Conservation (phyloP, 1,140 invertebrate species). For the Pachyrhynchus sulphureomaculatus region DNA sequence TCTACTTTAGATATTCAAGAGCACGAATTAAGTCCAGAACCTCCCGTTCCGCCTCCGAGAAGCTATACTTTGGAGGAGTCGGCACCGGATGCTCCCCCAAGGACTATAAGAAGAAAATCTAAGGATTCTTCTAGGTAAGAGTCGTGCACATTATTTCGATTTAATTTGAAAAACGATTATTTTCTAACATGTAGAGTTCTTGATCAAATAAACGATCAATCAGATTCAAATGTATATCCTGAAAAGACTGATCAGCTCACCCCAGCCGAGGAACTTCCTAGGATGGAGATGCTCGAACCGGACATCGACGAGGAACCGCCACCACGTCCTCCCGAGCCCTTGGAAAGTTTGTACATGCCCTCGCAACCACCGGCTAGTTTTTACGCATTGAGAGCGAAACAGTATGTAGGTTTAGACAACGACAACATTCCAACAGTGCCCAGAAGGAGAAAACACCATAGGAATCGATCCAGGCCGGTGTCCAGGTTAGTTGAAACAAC, state of each 20-base stretch:
- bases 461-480: constrained; percentile 45
- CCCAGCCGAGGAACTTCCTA: neutral
- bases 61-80: neutral
- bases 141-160: too few species aligned
- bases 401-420: constrained; percentile 52
- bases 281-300: constrained; percentile 30
- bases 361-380: constrained; percentile 49
- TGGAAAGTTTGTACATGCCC: constrained; percentile 48
- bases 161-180: too few species aligned
- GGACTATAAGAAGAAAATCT: neutral
- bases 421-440: constrained; percentile 49
- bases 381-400: constrained; percentile 51
- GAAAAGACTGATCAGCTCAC: too few species aligned
- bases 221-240: too few species aligned
- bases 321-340: constrained; percentile 59
- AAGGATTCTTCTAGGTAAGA: neutral
- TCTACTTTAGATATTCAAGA: too few species aligned
- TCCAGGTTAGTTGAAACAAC: constrained; percentile 24
- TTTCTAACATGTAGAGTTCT: too few species aligned
- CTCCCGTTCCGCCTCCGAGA: constrained; percentile 20
- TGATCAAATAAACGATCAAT: too few species aligned
- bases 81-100: neutral
- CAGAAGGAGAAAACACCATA: constrained; percentile 44
- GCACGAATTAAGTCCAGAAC: constrained; percentile 1
- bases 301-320: constrained; percentile 50